A percentile compares a stretch with the other conserved stretches of the same genome.
Conservation (phyloP, 2,797 vertebrate genomes). For the Neolamprologus multifasciatus region DNA sequence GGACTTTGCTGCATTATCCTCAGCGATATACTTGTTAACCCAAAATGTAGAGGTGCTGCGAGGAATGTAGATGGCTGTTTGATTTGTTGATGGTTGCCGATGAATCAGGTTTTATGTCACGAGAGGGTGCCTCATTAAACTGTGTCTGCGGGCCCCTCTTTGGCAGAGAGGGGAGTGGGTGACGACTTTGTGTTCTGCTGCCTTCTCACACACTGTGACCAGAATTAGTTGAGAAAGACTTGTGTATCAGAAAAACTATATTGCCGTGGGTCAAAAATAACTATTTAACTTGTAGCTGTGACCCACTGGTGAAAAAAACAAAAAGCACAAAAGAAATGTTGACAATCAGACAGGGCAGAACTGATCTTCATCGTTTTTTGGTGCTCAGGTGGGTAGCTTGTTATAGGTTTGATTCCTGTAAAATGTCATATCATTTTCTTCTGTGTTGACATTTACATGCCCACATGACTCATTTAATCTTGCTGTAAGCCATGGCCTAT, state of each 20-base stretch:
- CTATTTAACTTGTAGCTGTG: slow-evolving; percentile 52
- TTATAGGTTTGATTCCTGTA: slow-evolving; percentile 35
- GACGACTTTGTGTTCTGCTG: slow-evolving; percentile 19
- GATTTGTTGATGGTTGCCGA: slow-evolving; percentile 2
- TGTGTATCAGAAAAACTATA: slow-evolving; percentile 38
- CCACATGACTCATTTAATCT: background rate
- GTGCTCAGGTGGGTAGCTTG: slow-evolving; percentile 29
- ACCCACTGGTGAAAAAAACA: slow-evolving; percentile 3
- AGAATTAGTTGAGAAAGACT: slow-evolving; percentile 41
- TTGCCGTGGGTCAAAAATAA: slow-evolving; percentile 43
- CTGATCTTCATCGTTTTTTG: slow-evolving; percentile 42
- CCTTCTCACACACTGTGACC: slow-evolving; percentile 73
- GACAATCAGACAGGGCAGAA: slow-evolving; percentile 66
- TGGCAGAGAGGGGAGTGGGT: background rate
- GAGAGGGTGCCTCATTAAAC: background rate
- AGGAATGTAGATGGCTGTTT: background rate
- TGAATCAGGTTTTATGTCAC: slow-evolving; percentile 28
- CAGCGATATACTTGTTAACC: background rate
- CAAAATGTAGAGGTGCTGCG: slow-evolving; percentile 10
- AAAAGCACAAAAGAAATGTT: slow-evolving; percentile 71
- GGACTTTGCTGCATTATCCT: background rate
- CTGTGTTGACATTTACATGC: slow-evolving; percentile 4
- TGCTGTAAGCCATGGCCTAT: background rate
- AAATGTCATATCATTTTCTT: slow-evolving; percentile 45
- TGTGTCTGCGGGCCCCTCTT: slow-evolving; percentile 3